Evolutionary conservation across 2,113 vertebrate species (phyloP), one percentile per base, ranked within the genome.

Genomic region (Hystrix cristata): DNA sequence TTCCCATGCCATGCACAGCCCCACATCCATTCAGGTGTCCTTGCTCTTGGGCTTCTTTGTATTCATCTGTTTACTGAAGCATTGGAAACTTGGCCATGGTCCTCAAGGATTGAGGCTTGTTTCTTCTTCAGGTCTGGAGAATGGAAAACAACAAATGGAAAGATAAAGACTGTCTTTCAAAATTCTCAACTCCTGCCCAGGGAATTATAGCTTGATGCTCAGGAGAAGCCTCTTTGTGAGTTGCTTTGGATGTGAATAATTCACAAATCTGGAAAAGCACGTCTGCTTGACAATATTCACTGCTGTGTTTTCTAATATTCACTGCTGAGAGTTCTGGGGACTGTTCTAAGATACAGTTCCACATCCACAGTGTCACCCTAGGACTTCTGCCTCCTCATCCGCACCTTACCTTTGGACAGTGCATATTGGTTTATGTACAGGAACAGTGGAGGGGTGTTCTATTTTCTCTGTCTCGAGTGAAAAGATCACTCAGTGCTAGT

Each of bases 311-410:
- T 43, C 2, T 8, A 16, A 21, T 48, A 46, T 59, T 38, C 38
- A 38, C 38, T n/a, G 51, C 21, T 16, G 1, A 55, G 38, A 65
- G 5, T 60, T 59, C 29, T 87, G 21, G 25, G 48, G 34, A 85
- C n/a, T 53, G 55, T 19, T 38, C 21, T 14, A 57, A 53, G 29
- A n/a, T 29, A 65, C 14, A 8, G 23, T 7, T 43, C 69, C 4
- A 15, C 0, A 12, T 38, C 60, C 53, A 7, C 11, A 0, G 0
- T 25, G 2, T n/a, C 5, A 2, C 27, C 71, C 62, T 4, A 51
- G 21, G 31, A 15, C 34, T 10, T 31, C 38, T 60, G 34, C 29
- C 88, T 65, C 25, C 10, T 25, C 15, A 1, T 43, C 53, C 29
- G n/a, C 43, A 1, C 53, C 60, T 69, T 11, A 8, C 34, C 60